Evolutionary conservation across 2,888 invertebrate species (phyloP).

Genomic region (Epirrita christyi): DNA sequence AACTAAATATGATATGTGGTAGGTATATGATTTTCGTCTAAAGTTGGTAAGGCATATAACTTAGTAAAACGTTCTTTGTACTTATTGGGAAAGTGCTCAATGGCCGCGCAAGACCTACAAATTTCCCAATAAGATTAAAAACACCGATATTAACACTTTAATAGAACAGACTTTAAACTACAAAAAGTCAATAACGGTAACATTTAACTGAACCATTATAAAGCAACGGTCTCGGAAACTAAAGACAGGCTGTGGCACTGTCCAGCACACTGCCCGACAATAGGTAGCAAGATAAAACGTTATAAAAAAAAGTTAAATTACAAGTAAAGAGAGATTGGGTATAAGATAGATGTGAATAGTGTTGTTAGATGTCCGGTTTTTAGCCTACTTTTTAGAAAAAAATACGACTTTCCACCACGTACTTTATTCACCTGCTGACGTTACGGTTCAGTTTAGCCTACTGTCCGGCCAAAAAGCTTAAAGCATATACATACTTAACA

Average conservation of each 20-base stretch:
- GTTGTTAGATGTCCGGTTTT: constrained; percentile 11
- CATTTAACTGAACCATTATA: constrained; percentile 62
- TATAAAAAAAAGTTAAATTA: constrained; percentile 51
- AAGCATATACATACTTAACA: too few relatives aligned
- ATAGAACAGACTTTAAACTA: constrained; percentile 38
- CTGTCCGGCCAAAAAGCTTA: too few relatives aligned
- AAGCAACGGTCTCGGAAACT: constrained; percentile 63
- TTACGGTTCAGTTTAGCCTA: too few relatives aligned
- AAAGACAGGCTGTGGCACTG: constrained; percentile 60
- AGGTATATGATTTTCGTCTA: too few relatives aligned
- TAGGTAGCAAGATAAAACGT: constrained; percentile 50
- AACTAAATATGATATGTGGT: too few relatives aligned
- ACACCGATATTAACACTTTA: constrained; percentile 33
- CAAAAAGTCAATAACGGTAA: constrained; percentile 58
- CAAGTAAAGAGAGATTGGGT: constrained; percentile 55
- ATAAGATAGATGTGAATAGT: constrained; percentile 12
- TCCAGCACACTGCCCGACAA: constrained; percentile 53
- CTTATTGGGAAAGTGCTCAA: constrained; percentile 16
- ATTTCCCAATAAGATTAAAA: constrained; percentile 20
- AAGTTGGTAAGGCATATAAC: too few relatives aligned
- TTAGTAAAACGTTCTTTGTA: not conserved
- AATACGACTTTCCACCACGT: too few relatives aligned
- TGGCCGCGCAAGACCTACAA: not conserved
- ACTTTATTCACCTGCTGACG: too few relatives aligned
- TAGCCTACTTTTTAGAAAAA: too few relatives aligned